Conservation (phyloP, 1,140 invertebrate genomes). For the Heliconius congener region DNA sequence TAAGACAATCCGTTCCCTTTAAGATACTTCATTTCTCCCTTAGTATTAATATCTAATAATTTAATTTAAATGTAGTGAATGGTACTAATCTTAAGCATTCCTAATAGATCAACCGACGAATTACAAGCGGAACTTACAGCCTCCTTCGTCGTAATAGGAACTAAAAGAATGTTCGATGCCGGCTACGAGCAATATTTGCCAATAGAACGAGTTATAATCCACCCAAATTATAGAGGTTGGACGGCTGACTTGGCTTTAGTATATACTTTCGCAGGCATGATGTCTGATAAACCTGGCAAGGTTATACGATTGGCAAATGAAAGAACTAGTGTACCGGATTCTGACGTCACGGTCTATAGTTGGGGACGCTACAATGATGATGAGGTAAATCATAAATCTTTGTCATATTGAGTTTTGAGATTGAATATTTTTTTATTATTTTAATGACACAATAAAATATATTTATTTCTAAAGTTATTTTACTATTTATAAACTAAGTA, state of each 20-base stretch:
- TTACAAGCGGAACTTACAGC: conserved; percentile 51
- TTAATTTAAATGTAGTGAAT: background rate
- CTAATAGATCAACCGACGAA: conserved; percentile 27
- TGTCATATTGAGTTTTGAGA: no score
- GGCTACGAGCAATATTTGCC: conserved; percentile 58
- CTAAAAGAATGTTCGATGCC: conserved; percentile 51
- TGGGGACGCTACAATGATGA: conserved; percentile 54
- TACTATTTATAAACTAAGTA: no score
- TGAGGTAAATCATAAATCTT: conserved; percentile 36
- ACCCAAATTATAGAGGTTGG: conserved; percentile 53
- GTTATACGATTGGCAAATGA: conserved; percentile 51
- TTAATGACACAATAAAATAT: no score
- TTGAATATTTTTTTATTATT: no score
- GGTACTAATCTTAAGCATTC: conserved; percentile 6
- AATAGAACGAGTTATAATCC: conserved; percentile 55
- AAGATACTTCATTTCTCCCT: no score
- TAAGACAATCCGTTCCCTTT: no score
- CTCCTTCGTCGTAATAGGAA: conserved; percentile 63
- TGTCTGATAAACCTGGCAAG: conserved; percentile 57
- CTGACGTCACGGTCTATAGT: conserved; percentile 57
- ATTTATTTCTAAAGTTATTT: no score
- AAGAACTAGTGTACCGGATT: conserved; percentile 42
- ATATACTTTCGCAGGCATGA: conserved; percentile 60
- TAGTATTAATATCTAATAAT: no score
- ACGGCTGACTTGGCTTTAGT: conserved; percentile 54